A percentile compares a stretch with the other conserved stretches of the same genome.
Evolutionary conservation across 2,888 invertebrate genomes (phyloP).

Genomic region (Steinernema hermaphroditum): DNA sequence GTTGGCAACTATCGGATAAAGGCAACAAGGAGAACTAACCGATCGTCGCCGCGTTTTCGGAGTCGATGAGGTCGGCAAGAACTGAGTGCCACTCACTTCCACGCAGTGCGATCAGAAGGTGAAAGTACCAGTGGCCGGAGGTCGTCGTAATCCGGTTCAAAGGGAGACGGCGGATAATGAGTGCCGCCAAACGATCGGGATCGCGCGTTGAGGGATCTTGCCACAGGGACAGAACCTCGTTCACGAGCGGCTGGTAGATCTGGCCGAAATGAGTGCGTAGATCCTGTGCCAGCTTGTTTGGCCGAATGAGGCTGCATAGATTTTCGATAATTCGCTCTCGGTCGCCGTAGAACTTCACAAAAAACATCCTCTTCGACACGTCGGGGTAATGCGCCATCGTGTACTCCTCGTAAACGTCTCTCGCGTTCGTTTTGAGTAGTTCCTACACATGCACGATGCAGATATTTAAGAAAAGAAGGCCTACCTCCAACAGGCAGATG

Average conservation of each 20-base stretch:
- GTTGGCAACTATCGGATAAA: not conserved
- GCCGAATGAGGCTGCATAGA: conserved; percentile 2
- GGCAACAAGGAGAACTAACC: not conserved
- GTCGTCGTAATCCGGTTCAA: not conserved
- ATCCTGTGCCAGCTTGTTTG: not conserved
- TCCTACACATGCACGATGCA: no score
- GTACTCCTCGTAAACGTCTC: not conserved
- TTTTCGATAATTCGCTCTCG: not conserved
- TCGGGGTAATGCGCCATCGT: not conserved
- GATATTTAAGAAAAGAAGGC: no score
- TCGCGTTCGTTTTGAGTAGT: not conserved
- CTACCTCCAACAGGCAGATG: not conserved
- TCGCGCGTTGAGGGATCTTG: not conserved
- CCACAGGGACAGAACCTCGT: not conserved
- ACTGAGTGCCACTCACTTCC: not conserved
- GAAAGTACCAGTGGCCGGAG: conserved; percentile 1
- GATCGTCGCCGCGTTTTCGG: not conserved
- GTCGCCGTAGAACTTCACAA: not conserved
- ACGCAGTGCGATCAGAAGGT: not conserved
- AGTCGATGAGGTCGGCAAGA: not conserved
- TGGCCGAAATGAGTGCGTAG: not conserved
- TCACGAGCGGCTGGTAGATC: not conserved
- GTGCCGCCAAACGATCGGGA: not conserved
- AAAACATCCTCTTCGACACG: not conserved
- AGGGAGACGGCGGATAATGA: not conserved